Evolutionary conservation across 2,113 vertebrate genomes (phyloP).

Genomic region (Platysternon megacephalum): DNA sequence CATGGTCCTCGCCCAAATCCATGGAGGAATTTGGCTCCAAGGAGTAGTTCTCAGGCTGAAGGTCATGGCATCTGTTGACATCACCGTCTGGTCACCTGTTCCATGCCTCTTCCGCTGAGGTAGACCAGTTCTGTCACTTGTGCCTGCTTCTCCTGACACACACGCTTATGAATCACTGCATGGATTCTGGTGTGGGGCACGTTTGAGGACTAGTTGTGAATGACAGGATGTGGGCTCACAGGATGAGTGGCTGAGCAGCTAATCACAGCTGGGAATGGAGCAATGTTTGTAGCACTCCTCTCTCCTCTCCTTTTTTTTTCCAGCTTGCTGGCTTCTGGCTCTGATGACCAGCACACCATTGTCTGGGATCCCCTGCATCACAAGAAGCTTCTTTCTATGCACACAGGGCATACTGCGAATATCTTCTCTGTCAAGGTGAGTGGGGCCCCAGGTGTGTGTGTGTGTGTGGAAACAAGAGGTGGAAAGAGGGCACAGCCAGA

Average conservation of each 20-base stretch:
- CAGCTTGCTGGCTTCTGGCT: constrained; percentile 96
- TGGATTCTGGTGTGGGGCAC: background rate
- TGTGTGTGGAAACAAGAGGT: background rate
- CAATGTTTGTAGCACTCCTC: background rate
- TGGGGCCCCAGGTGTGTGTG: background rate
- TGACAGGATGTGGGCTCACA: background rate
- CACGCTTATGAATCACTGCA: background rate
- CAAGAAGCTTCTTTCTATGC: constrained; percentile 97
- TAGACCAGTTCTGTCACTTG: background rate
- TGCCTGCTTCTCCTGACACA: background rate
- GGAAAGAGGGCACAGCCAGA: background rate
- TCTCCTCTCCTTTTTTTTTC: constrained; percentile 54
- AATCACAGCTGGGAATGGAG: background rate
- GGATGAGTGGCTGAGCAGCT: background rate
- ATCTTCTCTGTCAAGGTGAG: constrained; percentile 98
- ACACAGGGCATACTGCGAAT: constrained; percentile 97
- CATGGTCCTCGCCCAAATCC: background rate
- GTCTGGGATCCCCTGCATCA: constrained; percentile 97
- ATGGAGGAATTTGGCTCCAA: background rate
- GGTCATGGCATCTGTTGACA: background rate
- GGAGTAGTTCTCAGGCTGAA: background rate
- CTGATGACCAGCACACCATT: constrained; percentile 97
- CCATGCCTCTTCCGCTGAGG: background rate
- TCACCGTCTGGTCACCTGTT: background rate
- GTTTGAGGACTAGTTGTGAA: background rate